These are phyloP conservation scores for Cybosia mesomella DNA, from an alignment of 2,888 invertebrate species.

Conservation along the genomic window DNA sequence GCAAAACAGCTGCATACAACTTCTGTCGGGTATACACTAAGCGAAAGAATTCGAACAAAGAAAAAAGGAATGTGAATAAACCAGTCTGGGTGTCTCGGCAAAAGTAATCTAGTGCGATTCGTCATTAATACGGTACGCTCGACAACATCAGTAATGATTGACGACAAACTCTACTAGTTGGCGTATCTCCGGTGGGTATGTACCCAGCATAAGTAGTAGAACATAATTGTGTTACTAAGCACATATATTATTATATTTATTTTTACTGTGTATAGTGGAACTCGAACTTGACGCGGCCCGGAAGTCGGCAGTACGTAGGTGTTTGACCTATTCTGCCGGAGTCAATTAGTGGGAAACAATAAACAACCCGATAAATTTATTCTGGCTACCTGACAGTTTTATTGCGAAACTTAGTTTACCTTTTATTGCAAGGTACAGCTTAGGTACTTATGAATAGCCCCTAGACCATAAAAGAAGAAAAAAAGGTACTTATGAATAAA, in stretches of 20 bases:
- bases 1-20: too few relatives aligned
- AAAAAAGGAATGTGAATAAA: background rate
- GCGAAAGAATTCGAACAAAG: background rate
- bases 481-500: too few relatives aligned
- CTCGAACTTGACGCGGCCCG: conserved; percentile 65
- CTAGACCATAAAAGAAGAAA: too few relatives aligned
- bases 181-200: background rate
- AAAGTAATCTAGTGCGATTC: background rate
- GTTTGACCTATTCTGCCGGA: conserved; percentile 70
- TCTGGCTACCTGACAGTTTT: conserved; percentile 25
- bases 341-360: conserved; percentile 67
- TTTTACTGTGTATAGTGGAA: conserved; percentile 55
- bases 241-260: conserved; percentile 63
- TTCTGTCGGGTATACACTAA: background rate
- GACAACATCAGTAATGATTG: background rate
- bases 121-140: background rate
- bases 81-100: background rate
- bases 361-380: conserved; percentile 51
- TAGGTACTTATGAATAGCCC: conserved; percentile 4
- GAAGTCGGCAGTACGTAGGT: conserved; percentile 69
- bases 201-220: conserved; percentile 34
- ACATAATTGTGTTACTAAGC: conserved; percentile 55
- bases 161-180: background rate
- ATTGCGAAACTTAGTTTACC: conserved; percentile 26
- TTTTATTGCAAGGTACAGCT: conserved; percentile 29